These are phyloP conservation scores for Ashinkailepas kermadecensis DNA, from an alignment of 2,888 invertebrate species.

Conservation along the genomic window DNA sequence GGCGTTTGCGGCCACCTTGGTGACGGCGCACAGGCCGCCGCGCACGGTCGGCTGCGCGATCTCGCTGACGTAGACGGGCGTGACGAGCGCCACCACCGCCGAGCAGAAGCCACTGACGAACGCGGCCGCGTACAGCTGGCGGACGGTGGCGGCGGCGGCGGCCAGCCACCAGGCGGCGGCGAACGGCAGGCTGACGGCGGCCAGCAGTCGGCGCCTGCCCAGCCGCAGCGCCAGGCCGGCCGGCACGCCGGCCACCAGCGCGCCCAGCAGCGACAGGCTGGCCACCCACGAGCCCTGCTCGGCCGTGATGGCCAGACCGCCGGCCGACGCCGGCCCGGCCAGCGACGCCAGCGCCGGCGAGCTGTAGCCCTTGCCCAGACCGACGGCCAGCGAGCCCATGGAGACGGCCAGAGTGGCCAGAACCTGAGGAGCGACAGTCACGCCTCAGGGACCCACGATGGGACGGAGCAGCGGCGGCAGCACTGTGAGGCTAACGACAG, in stretches of 20 bases:
- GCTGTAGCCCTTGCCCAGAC: conserved; percentile 72
- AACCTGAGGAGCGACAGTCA: conserved; percentile 49
- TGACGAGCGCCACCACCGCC: conserved; percentile 66
- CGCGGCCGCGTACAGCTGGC: conserved; percentile 73
- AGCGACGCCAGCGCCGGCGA: conserved; percentile 72
- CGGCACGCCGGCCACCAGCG: conserved; percentile 67
- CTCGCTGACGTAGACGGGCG: conserved; percentile 79
- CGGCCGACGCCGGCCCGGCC: conserved; percentile 22
- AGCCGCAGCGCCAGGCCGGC: conserved; percentile 70
- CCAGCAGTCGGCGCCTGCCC: conserved; percentile 61
- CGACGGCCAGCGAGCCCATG: conserved; percentile 69
- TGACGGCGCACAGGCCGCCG: conserved; percentile 74
- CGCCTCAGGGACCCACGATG: no score
- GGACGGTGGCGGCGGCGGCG: conserved; percentile 64
- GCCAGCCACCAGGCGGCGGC: conserved; percentile 75
- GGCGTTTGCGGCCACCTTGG: conserved; percentile 76
- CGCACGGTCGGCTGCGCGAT: conserved; percentile 78
- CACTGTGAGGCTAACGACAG: no score
- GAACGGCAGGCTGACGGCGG: conserved; percentile 65
- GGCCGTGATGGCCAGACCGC: no score
- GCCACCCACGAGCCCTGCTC: conserved; percentile 77
- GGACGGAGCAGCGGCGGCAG: no score
- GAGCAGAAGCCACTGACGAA: conserved; percentile 76
- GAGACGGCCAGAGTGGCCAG: conserved; percentile 69
- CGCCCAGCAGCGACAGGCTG: conserved; percentile 68